These are phyloP conservation scores for Pseudotriccus pelzelni DNA, from an alignment of 2,797 vertebrate genomes.

Conservation along the genomic window DNA sequence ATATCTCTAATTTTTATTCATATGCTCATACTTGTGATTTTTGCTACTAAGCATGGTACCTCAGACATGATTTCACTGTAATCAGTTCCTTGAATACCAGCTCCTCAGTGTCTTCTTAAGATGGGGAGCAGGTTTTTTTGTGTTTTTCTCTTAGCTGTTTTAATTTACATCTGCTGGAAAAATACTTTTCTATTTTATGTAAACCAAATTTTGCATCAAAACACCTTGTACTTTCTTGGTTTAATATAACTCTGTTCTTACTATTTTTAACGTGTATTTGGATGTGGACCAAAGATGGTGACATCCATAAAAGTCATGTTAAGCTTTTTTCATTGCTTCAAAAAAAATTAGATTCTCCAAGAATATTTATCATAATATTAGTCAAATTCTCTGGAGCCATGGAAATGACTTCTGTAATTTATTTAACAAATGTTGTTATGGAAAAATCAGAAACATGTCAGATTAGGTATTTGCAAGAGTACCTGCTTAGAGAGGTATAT, in stretches of 20 bases:
- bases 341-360: background rate
- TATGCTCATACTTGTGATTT: background rate
- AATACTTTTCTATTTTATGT: background rate
- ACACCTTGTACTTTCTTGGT: constrained; percentile 43
- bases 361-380: background rate
- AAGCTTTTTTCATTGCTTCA: background rate
- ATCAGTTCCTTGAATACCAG: background rate
- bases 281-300: constrained; percentile 4
- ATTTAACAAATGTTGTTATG: background rate
- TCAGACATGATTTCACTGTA: background rate
- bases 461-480: background rate
- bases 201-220: background rate
- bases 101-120: background rate
- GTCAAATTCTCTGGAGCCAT: background rate
- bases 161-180: background rate
- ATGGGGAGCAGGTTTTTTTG: background rate
- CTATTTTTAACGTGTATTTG: constrained; percentile 49
- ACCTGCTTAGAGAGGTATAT: background rate
- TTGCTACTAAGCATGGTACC: background rate
- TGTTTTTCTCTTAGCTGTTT: background rate
- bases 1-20: background rate
- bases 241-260: constrained; percentile 14
- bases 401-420: background rate
- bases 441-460: background rate
- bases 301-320: constrained; percentile 13